Base-by-base conservation (phyloP, 2,113 vertebrate genomes). In the Zapornia atra region DNA sequence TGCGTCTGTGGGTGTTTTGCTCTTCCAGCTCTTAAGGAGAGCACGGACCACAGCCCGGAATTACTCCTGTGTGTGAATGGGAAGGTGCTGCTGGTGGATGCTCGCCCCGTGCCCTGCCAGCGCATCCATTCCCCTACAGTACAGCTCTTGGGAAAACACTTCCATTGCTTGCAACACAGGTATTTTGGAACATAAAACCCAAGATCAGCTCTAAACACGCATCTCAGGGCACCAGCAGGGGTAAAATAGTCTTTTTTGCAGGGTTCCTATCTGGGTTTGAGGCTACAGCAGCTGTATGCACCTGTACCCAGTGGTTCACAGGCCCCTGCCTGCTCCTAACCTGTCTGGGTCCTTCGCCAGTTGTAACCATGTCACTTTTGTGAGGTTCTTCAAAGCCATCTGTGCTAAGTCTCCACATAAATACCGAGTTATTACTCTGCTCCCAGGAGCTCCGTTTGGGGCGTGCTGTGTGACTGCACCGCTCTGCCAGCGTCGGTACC, bases 331-430 rank as follows among this genome's bases (percentile, higher is more conserved):
- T 44, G 24, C 5, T 83, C 94, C 96, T 97, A 96, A 85, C 94
- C 92, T 97, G 88, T 40, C 92, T 96, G 96, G 29, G 78, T 86
- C 86, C 91, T 90, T 91, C 91, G 90, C 86, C 92, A n/a, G 86
- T 40, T 94, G 95, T 46, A 31, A 92, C 82, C 50, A 34, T 88
- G 88, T 51, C 92, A 87, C 86, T 21, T 89, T 89, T 88, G 86
- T 79, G 75, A 94, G 75, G 81, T 88, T 97, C 97, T 97, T 96
- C 97, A 82, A 42, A 94, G 93, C 77, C 96, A 96, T 76, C 94
- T 95, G 88, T 77, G 94, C 94, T 91, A 90, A 46, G 72, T 59
- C 94, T 95, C 96, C 95, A 83, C 19, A 92, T 38, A 57, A 92
- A 70, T 6, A 82, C 48, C 81, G 59, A 94, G 63, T 34, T 59